Percentiles rank a stretch among this genome's conserved stretches.
phyloP scores from a whole-genome alignment of 2,888 invertebrate species.

The Nephrotoma appendiculata region DNA sequence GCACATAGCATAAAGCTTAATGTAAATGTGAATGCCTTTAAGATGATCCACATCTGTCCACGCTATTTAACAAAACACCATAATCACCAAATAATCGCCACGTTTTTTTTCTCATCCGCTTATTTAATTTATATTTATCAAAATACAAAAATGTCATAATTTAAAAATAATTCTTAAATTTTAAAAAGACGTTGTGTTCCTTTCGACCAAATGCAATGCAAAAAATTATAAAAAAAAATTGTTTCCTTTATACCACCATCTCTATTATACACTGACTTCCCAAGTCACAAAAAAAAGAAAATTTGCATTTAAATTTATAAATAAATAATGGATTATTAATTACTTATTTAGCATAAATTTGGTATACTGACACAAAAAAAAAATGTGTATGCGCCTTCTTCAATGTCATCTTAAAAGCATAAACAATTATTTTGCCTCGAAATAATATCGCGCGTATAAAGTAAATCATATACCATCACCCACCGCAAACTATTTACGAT shows the following conservation, averaged over 20 bases:
- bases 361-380: not conserved
- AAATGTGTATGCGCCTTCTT: not conserved
- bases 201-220: not conserved
- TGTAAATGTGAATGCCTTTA: not conserved
- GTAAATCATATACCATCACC: not conserved
- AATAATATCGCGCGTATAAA: too few relatives aligned
- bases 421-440: not conserved
- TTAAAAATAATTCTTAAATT: not conserved
- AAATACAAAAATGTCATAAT: not conserved
- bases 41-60: not conserved
- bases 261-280: not conserved
- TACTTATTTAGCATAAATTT: not conserved
- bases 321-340: not conserved
- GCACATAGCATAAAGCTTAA: too few relatives aligned
- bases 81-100: not conserved
- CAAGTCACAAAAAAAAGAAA: not conserved
- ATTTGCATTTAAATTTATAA: not conserved
- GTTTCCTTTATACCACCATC: not conserved
- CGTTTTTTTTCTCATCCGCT: not conserved
- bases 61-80: not conserved
- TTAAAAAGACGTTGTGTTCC: not conserved
- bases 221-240: not conserved
- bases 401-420: not conserved
- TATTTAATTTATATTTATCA: not conserved
- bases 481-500: not conserved